A percentile compares a stretch with the other conserved stretches of the same genome.
phyloP scores from a whole-genome alignment of 2,797 vertebrate species.

The Falco biarmicus region DNA sequence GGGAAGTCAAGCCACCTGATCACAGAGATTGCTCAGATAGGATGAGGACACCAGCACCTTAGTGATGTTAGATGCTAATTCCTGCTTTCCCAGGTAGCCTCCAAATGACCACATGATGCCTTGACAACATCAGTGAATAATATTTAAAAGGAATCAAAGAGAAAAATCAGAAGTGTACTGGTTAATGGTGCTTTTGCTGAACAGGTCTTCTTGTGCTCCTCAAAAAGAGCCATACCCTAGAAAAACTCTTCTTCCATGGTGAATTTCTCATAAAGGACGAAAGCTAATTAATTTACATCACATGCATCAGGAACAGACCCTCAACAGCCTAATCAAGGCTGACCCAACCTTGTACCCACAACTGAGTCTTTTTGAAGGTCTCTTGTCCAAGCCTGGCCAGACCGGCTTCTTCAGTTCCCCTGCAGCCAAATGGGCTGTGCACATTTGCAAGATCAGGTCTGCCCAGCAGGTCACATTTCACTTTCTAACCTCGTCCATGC shows the following conservation, averaged over 20 bases:
- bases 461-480: not conserved
- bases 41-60: not conserved
- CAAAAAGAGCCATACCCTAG: not conserved
- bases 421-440: rapidly evolving
- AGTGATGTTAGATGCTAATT: not conserved
- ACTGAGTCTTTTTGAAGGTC: not conserved
- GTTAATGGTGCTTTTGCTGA: not conserved
- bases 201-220: not conserved
- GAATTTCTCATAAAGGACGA: not conserved
- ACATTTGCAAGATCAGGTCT: not conserved
- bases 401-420: not conserved
- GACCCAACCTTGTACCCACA: not conserved
- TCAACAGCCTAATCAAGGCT: not conserved
- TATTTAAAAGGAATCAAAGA: not conserved
- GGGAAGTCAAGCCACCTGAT: not conserved
- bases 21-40: not conserved
- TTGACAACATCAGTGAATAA: not conserved
- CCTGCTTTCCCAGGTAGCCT: not conserved
- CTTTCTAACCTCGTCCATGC: not conserved
- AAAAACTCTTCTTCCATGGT: not conserved
- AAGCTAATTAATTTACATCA: not conserved
- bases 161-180: not conserved
- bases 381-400: not conserved
- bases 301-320: not conserved
- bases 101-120: not conserved